Evolutionary conservation across 2,113 vertebrate genomes (phyloP).

Genomic region (Rhinoderma darwinii): DNA sequence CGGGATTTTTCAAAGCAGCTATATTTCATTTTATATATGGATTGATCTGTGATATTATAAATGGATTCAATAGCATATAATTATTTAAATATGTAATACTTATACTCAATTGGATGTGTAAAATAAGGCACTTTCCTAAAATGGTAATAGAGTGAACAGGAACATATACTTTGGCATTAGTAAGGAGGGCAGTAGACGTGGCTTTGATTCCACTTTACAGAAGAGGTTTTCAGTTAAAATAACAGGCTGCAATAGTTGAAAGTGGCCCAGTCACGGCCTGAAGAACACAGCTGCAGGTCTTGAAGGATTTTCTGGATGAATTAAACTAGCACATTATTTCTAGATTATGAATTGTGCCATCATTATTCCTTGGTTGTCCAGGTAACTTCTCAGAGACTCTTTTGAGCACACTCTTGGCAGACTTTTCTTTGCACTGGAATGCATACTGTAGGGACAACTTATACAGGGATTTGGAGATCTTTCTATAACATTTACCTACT

Average conservation of each 20-base stretch:
- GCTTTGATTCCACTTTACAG: background rate
- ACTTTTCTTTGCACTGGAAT: background rate
- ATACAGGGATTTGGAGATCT: background rate
- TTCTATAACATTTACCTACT: background rate
- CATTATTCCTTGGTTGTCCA: background rate
- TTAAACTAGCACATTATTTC: background rate
- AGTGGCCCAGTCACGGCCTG: background rate
- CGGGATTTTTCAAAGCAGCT: background rate
- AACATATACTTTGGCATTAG: background rate
- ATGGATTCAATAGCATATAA: background rate
- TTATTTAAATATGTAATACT: background rate
- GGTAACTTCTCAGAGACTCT: background rate
- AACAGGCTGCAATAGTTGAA: background rate
- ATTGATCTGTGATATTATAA: background rate
- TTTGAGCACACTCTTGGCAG: background rate
- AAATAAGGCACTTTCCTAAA: background rate
- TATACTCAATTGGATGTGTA: too few relatives aligned
- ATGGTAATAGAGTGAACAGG: background rate
- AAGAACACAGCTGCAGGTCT: background rate
- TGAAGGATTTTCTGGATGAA: constrained; percentile 25
- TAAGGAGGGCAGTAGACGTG: background rate
- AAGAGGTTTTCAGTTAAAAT: background rate
- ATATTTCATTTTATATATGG: background rate
- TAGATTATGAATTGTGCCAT: constrained; percentile 11
- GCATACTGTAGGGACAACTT: background rate